Percentiles rank a stretch among this genome's conserved stretches.
phyloP scores from a whole-genome alignment of 2,888 invertebrate species.

The Eristalis tenax region DNA sequence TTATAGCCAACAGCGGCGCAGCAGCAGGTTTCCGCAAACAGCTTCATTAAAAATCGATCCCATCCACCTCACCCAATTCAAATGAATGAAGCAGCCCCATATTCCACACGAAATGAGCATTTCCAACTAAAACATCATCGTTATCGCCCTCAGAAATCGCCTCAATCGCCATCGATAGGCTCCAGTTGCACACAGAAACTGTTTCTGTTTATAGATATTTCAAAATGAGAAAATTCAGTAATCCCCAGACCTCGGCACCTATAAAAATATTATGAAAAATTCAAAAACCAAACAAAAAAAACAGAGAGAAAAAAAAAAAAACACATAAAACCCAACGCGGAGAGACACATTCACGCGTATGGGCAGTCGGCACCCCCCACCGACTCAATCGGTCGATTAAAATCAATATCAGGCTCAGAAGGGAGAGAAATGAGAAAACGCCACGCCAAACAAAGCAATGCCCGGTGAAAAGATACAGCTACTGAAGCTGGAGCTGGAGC shows the following conservation, averaged over 20 bases:
- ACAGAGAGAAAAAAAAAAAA: background rate
- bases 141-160: slow-evolving; percentile 42
- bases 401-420: slow-evolving; percentile 67
- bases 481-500: slow-evolving; percentile 51
- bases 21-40: slow-evolving; percentile 29
- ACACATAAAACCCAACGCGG: slow-evolving; percentile 46
- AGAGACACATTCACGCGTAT: slow-evolving; percentile 47
- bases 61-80: slow-evolving; percentile 29
- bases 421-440: slow-evolving; percentile 35
- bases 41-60: slow-evolving; percentile 53
- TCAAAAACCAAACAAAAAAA: background rate
- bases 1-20: background rate
- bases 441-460: slow-evolving; percentile 40
- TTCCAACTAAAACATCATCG: slow-evolving; percentile 62
- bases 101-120: slow-evolving; percentile 51
- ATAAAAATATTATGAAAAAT: slow-evolving; percentile 54
- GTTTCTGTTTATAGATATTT: slow-evolving; percentile 27
- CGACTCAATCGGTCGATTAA: slow-evolving; percentile 64
- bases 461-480: slow-evolving; percentile 62
- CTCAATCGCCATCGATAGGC: background rate
- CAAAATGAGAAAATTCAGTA: slow-evolving; percentile 16
- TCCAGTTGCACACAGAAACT: slow-evolving; percentile 23
- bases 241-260: background rate
- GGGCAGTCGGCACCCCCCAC: slow-evolving; percentile 61
- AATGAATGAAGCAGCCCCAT: slow-evolving; percentile 46